phyloP scores from a whole-genome alignment of 23 tunicate species.

The Styela plicata region DNA sequence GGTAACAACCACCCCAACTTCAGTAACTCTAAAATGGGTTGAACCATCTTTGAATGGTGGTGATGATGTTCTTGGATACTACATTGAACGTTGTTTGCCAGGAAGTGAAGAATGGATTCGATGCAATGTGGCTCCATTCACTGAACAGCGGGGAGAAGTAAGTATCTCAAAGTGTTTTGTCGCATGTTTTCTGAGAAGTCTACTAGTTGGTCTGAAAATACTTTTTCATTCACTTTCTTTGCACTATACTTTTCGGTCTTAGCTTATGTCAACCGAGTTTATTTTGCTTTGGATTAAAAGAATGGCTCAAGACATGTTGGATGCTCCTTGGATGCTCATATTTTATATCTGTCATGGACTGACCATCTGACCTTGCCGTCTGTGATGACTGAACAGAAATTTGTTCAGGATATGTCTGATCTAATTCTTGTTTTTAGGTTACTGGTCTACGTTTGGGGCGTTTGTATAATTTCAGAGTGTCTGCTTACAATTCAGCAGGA shows the following conservation, averaged over 20 bases:
- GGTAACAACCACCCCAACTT: conserved; percentile 7
- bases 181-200: too few relatives aligned
- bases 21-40: conserved; percentile 31
- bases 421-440: too few relatives aligned
- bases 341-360: too few relatives aligned
- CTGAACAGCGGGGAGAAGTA: conserved; percentile 8
- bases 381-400: too few relatives aligned
- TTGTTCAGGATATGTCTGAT: too few relatives aligned
- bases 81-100: conserved; percentile 29
- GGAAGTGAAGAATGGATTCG: conserved; percentile 29
- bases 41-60: conserved; percentile 30
- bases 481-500: conserved; percentile 39
- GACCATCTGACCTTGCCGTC: too few relatives aligned
- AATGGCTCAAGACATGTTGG: too few relatives aligned
- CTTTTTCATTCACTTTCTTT: too few relatives aligned
- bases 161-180: background rate
- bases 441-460: conserved; percentile 31
- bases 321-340: too few relatives aligned
- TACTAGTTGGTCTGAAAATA: too few relatives aligned
- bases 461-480: conserved; percentile 24
- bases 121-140: conserved; percentile 22
- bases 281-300: background rate
- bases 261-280: background rate
- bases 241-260: too few relatives aligned
- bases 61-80: conserved; percentile 36